Conservation (phyloP, 2,888 invertebrate species). For the Spilosoma lubricipeda region DNA sequence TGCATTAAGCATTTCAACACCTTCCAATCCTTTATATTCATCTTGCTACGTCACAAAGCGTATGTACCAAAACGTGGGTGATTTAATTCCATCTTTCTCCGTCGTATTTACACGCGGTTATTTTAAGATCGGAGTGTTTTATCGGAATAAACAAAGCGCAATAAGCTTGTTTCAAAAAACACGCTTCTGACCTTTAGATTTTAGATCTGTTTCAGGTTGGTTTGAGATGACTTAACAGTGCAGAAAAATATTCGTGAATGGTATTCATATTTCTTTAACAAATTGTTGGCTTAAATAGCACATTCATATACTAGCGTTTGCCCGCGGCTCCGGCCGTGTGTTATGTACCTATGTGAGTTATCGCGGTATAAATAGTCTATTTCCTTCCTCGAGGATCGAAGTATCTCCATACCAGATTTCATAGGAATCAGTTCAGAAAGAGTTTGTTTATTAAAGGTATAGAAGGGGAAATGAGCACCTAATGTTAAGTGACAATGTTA, state of each 20-base stretch:
- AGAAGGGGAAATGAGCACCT: too few relatives aligned
- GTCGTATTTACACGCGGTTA: constrained; percentile 34
- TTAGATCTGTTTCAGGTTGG: background rate
- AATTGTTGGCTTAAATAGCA: too few relatives aligned
- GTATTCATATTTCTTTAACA: background rate
- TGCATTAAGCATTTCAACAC: constrained; percentile 13
- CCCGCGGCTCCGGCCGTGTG: too few relatives aligned
- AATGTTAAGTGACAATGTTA: too few relatives aligned
- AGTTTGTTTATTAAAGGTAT: too few relatives aligned
- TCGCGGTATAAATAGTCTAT: too few relatives aligned
- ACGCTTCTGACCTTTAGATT: background rate
- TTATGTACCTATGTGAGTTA: too few relatives aligned
- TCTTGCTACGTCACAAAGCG: constrained; percentile 31
- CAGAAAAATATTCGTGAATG: background rate
- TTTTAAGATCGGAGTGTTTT: constrained; percentile 44
- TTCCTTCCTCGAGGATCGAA: too few relatives aligned
- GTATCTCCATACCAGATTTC: too few relatives aligned
- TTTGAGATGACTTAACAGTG: background rate
- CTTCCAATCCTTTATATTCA: constrained; percentile 7
- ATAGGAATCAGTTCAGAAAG: too few relatives aligned
- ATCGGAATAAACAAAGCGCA: constrained; percentile 46
- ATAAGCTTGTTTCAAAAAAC: constrained; percentile 27
- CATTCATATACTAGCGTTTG: too few relatives aligned
- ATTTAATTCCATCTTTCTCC: constrained; percentile 44
- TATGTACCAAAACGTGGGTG: constrained; percentile 21